Base-by-base conservation (phyloP, 1,140 invertebrate species). In the Pemphigus obesinymphae region DNA sequence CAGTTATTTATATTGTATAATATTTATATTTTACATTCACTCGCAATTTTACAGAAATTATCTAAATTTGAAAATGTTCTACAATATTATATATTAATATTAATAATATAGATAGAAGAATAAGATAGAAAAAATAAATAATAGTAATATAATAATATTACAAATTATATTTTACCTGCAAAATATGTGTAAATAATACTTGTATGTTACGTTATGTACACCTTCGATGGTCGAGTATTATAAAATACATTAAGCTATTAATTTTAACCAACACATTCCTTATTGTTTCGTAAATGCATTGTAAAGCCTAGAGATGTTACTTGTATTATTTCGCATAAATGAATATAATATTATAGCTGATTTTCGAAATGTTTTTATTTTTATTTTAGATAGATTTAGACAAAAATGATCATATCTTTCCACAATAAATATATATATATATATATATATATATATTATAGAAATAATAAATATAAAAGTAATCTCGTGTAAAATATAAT, bases 371-470 rank as follows among this genome's bases (percentile, higher is more conserved):
- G n/a, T n/a, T n/a, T n/a, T 26, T 29, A 20, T 8, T 15, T n/a
- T 63, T 63, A 11, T 34, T 15, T 34, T 34, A 1, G 26, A 63
- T 34, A 17, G 20, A 63, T n/a, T 20, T 63, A 40, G 37, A n/a
- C 23, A 40, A 13, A 20, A 70, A 70, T 70, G 37, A 70, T 70
- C 66, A 70, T 70, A 70, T 70, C 66, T 34, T 70, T 70, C 11
- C 13, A 43, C 20, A 70, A 23, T 70, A 23, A 10, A 40, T 23
- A 26, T 70, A 26, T 26, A 43, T 4, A 26, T 1, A 23, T 43
- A 40, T 23, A 70, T 20, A 13, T 13, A 70, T 40, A n/a, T n/a
- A n/a, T n/a, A n/a, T n/a, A n/a, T n/a, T n/a, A n/a, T n/a, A n/a
- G n/a, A n/a, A n/a, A n/a, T n/a, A n/a, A n/a, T n/a, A n/a, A n/a